Conservation (phyloP, 1,140 invertebrate genomes). For the Pentalonia nigronervosa region DNA sequence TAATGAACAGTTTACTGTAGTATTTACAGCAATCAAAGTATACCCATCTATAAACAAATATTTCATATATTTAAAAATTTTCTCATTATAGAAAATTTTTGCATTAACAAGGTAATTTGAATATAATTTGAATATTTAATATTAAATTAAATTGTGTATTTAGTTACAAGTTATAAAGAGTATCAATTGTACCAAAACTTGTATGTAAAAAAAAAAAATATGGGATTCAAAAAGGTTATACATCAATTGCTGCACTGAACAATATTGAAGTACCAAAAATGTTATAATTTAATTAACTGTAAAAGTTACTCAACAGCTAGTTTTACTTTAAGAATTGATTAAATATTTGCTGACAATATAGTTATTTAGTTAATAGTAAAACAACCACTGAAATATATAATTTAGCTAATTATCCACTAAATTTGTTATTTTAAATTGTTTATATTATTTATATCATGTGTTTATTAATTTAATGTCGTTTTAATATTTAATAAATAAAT, state of each 20-base stretch:
- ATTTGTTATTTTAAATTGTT: too few species aligned
- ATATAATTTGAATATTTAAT: neutral
- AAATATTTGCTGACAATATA: too few species aligned
- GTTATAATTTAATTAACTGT: too few species aligned
- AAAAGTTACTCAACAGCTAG: too few species aligned
- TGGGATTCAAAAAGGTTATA: neutral
- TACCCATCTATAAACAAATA: neutral
- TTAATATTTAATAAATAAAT: too few species aligned
- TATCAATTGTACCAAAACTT: neutral
- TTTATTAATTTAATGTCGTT: too few species aligned
- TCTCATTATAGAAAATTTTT: neutral
- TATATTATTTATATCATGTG: too few species aligned
- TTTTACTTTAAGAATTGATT: too few species aligned
- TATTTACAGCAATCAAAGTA: conserved; percentile 21
- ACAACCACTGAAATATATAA: too few species aligned
- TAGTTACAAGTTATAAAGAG: too few species aligned
- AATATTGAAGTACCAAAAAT: neutral
- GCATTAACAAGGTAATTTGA: neutral
- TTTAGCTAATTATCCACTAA: too few species aligned
- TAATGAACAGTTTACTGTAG: neutral
- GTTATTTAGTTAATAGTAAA: too few species aligned
- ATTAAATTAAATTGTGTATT: neutral
- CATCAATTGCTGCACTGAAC: neutral
- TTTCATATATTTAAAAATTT: neutral
- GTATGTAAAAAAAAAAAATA: neutral